These are phyloP conservation scores for Caenorhabditis japonica DNA, from an alignment of 2,888 invertebrate species.

Conservation along the genomic window DNA sequence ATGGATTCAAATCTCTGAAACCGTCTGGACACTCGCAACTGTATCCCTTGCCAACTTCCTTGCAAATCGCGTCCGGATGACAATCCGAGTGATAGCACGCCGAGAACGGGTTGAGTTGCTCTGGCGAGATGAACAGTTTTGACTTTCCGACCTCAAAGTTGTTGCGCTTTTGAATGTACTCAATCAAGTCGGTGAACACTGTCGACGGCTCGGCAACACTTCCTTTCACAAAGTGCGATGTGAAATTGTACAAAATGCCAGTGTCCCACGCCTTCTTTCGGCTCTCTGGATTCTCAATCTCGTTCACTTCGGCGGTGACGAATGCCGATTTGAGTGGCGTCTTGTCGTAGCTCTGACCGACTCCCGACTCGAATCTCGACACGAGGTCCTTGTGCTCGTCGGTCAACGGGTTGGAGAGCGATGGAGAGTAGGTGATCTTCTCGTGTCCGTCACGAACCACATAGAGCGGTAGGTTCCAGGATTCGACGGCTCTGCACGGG, in stretches of 20 bases:
- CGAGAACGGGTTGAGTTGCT: slow-evolving; percentile 70
- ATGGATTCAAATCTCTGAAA: slow-evolving; percentile 69
- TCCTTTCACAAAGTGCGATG: slow-evolving; percentile 65
- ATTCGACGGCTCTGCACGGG: slow-evolving; percentile 67
- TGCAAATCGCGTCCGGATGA: slow-evolving; percentile 64
- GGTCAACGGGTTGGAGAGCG: slow-evolving; percentile 61
- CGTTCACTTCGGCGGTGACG: slow-evolving; percentile 61
- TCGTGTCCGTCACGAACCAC: slow-evolving; percentile 65
- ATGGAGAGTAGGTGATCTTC: slow-evolving; percentile 59
- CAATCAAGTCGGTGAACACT: slow-evolving; percentile 64
- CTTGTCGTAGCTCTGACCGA: slow-evolving; percentile 62
- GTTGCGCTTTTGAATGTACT: slow-evolving; percentile 65
- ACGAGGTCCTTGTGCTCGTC: slow-evolving; percentile 60
- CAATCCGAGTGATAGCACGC: slow-evolving; percentile 68
- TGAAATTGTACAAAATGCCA: slow-evolving; percentile 74
- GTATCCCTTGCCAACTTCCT: slow-evolving; percentile 60
- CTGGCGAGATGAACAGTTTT: slow-evolving; percentile 70
- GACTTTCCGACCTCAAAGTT: slow-evolving; percentile 70
- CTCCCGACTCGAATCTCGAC: slow-evolving; percentile 61
- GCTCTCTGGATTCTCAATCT: slow-evolving; percentile 63
- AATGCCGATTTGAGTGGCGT: slow-evolving; percentile 63
- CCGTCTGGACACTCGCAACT: slow-evolving; percentile 57
- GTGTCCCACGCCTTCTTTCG: slow-evolving; percentile 65
- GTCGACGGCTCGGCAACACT: slow-evolving; percentile 60
- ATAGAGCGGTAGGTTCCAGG: slow-evolving; percentile 69